Conservation (phyloP, 2,888 invertebrate genomes). For the Brassicogethes aeneus region DNA sequence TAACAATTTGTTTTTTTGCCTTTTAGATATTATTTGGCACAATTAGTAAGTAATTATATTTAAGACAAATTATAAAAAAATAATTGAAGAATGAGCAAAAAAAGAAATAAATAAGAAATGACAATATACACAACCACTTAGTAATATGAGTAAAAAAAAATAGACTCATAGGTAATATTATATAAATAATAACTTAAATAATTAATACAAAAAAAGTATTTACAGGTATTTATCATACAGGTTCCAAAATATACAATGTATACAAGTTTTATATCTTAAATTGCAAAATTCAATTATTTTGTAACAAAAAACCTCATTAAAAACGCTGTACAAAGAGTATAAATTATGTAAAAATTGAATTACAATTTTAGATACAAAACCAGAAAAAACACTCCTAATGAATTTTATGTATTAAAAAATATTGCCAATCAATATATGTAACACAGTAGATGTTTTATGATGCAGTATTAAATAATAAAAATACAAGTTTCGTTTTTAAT, state of each 20-base stretch:
- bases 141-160: constrained; percentile 15
- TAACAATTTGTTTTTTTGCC: background rate
- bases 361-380: constrained; percentile 8
- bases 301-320: background rate
- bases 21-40: background rate
- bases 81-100: constrained; percentile 7
- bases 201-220: constrained; percentile 14
- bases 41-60: constrained; percentile 5
- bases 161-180: constrained; percentile 19
- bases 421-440: too few species aligned
- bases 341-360: constrained; percentile 11
- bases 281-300: background rate
- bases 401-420: constrained; percentile 2
- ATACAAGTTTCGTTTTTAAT: too few species aligned
- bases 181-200: constrained; percentile 14
- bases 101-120: constrained; percentile 14
- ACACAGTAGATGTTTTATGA: too few species aligned
- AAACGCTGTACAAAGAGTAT: background rate
- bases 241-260: background rate
- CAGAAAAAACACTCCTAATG: constrained; percentile 4
- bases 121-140: constrained; percentile 16
- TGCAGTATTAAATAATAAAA: too few species aligned
- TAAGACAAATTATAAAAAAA: constrained; percentile 5
- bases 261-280: background rate
- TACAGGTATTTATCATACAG: constrained; percentile 14